Evolutionary conservation across 2,888 invertebrate species (phyloP).

Genomic region (Drosophila dives): DNA sequence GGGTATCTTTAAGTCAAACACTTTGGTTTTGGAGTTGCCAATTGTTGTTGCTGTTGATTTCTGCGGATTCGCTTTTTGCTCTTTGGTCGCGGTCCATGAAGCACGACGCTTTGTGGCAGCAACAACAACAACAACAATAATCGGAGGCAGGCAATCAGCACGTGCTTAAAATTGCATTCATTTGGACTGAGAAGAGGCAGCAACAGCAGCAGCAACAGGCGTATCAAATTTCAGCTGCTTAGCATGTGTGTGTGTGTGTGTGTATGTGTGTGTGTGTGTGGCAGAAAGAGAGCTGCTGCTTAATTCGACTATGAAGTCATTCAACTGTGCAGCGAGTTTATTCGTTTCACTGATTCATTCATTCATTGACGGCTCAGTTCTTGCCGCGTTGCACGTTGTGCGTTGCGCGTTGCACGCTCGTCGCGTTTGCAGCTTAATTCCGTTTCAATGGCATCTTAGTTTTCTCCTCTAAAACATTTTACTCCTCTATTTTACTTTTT

Average conservation of each 20-base stretch:
- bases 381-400: constrained; percentile 22
- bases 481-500: constrained; percentile 6
- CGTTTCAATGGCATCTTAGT: constrained; percentile 51
- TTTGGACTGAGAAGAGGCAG: constrained; percentile 26
- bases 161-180: constrained; percentile 76
- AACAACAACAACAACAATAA: constrained; percentile 11
- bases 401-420: constrained; percentile 36
- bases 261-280: constrained; percentile 7
- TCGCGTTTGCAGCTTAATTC: constrained; percentile 63
- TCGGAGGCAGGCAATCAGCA: constrained; percentile 47
- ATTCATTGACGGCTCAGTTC: constrained; percentile 64
- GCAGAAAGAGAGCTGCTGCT: constrained; percentile 31
- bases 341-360: constrained; percentile 75
- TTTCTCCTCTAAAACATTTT: constrained; percentile 1
- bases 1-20: constrained; percentile 8
- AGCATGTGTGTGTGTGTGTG: neutral
- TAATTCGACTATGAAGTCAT: constrained; percentile 74
- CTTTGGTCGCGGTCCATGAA: constrained; percentile 70
- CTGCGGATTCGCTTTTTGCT: constrained; percentile 43
- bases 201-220: constrained; percentile 7
- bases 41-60: constrained; percentile 13
- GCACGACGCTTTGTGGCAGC: constrained; percentile 54
- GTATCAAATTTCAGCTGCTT: constrained; percentile 49
- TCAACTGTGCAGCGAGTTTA: constrained; percentile 75
- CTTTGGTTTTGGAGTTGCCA: neutral